Conservation (phyloP, 2,797 vertebrate genomes). For the Urocyon cinereoargenteus region DNA sequence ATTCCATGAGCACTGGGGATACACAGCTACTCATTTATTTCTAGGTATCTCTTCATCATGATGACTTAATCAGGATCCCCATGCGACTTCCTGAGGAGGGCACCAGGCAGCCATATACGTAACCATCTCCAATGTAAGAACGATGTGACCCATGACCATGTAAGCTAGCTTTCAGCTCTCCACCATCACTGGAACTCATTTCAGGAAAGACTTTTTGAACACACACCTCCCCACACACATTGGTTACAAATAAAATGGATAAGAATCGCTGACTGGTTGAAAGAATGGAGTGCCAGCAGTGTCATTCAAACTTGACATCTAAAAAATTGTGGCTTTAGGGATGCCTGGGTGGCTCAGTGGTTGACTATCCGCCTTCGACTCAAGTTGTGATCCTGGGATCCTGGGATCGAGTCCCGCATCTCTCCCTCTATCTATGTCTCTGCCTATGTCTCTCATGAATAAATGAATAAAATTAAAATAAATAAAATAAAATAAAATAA, state of each 20-base stretch:
- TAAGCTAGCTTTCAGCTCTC: background rate
- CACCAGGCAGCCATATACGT: accelerated
- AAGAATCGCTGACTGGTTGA: background rate
- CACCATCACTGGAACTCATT: background rate
- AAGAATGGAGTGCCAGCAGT: accelerated
- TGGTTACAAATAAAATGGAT: background rate
- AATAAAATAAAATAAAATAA: no score
- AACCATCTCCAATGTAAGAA: accelerated
- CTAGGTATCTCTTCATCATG: background rate
- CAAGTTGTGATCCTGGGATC: no score
- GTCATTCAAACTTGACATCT: background rate
- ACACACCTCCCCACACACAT: accelerated
- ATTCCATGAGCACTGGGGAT: accelerated
- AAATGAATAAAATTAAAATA: no score
- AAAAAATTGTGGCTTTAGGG: accelerated
- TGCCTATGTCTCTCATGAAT: no score
- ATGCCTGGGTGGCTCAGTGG: no score
- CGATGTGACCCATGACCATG: accelerated
- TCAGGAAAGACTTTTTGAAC: background rate
- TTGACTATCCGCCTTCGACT: no score
- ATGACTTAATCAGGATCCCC: accelerated
- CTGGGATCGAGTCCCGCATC: no score
- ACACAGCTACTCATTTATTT: accelerated
- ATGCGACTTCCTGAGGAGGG: background rate
- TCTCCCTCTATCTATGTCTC: no score